Percentiles rank a stretch among this genome's conserved stretches.
phyloP scores from a whole-genome alignment of 2,797 vertebrate species.

The Pelodytes ibericus region DNA sequence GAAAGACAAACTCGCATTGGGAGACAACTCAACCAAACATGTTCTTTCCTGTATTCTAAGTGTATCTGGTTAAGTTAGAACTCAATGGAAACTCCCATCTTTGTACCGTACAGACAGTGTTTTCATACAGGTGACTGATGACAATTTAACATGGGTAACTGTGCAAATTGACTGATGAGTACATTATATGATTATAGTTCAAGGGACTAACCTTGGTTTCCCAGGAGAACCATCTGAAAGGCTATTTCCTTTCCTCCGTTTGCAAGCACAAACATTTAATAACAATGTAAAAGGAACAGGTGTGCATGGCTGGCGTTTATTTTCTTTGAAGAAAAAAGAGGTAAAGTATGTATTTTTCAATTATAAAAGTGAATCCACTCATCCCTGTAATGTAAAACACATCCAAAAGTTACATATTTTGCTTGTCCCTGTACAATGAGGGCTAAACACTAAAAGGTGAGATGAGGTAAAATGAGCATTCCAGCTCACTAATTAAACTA shows the following conservation, averaged over 20 bases:
- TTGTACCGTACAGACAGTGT: neutral
- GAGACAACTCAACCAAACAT: neutral
- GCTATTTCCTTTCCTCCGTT: neutral
- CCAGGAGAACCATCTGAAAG: constrained; percentile 7
- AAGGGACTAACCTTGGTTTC: neutral
- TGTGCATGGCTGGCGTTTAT: too few species aligned
- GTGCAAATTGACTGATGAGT: constrained; percentile 9
- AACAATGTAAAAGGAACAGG: too few species aligned
- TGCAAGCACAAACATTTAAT: too few species aligned
- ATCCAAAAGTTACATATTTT: too few species aligned
- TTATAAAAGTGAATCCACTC: too few species aligned
- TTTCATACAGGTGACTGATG: constrained; percentile 6
- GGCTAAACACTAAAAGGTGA: too few species aligned
- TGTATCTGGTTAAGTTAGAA: neutral
- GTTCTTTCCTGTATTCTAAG: neutral
- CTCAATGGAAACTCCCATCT: constrained; percentile 5
- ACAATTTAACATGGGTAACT: neutral
- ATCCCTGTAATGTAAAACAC: too few species aligned
- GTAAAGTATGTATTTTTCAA: too few species aligned
- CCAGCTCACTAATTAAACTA: too few species aligned
- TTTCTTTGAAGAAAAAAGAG: too few species aligned
- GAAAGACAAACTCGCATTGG: constrained; percentile 16
- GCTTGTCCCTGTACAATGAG: too few species aligned
- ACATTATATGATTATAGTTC: neutral
- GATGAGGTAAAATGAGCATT: too few species aligned